Conservation (phyloP, 2,888 invertebrate species). For the Emmelina monodactyla region DNA sequence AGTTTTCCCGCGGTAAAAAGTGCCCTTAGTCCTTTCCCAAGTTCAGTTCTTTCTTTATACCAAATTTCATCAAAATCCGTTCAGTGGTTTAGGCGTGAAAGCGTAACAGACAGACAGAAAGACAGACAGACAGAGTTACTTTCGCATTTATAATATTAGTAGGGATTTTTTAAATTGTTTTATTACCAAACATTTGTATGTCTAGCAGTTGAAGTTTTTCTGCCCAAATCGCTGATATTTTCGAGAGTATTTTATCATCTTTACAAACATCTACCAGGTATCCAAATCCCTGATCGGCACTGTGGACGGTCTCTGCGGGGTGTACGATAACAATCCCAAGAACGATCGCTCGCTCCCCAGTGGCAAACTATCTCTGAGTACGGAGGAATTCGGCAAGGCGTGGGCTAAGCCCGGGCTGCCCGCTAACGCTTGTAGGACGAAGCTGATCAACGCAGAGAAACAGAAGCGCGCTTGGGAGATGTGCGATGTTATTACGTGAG, state of each 20-base stretch:
- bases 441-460: conserved; percentile 67
- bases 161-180: no score
- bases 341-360: conserved; percentile 79
- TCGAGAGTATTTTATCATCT: no score
- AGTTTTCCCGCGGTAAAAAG: no score
- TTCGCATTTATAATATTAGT: no score
- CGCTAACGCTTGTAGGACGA: conserved; percentile 62
- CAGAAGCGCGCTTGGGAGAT: conserved; percentile 61
- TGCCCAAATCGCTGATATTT: background rate
- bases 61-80: no score
- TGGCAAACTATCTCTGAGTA: conserved; percentile 68
- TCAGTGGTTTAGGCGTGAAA: no score
- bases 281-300: conserved; percentile 66
- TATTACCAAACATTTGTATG: no score
- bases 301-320: conserved; percentile 84
- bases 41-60: no score
- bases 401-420: conserved; percentile 71
- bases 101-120: no score
- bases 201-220: background rate
- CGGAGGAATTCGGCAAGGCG: conserved; percentile 77
- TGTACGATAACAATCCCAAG: conserved; percentile 68
- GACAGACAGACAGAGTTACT: no score
- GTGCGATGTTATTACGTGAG: conserved; percentile 13
- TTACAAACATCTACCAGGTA: conserved; percentile 43
- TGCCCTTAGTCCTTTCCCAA: no score